Evolutionary conservation across 2,797 vertebrate species (phyloP).

Genomic region (Takifugu rubripes): DNA sequence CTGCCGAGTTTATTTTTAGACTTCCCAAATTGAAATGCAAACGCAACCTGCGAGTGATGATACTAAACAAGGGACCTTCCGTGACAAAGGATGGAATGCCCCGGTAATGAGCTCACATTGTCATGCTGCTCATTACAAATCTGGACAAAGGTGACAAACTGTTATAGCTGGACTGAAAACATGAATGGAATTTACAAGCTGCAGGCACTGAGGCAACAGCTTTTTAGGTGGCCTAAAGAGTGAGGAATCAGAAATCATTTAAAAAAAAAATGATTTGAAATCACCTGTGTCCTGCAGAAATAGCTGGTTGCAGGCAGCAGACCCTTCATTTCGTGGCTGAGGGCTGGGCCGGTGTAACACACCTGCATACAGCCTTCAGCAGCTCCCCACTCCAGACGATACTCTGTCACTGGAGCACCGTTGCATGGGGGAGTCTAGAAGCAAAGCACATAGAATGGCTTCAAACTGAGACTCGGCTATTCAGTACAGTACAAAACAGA

Average conservation of each 20-base stretch:
- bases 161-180: too few relatives aligned
- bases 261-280: constrained; percentile 10
- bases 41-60: too few relatives aligned
- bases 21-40: too few relatives aligned
- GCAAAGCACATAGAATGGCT: constrained; percentile 1
- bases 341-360: constrained; percentile 84
- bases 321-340: constrained; percentile 88
- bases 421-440: constrained; percentile 84
- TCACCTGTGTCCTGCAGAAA: constrained; percentile 91
- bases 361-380: constrained; percentile 91
- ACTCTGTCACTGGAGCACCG: constrained; percentile 87
- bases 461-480: constrained; percentile 2
- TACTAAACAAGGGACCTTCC: too few relatives aligned
- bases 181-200: too few relatives aligned
- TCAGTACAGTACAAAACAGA: not conserved
- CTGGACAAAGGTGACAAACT: too few relatives aligned
- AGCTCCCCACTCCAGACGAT: constrained; percentile 92
- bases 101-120: too few relatives aligned
- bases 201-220: too few relatives aligned
- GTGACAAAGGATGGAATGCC: too few relatives aligned
- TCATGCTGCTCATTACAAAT: too few relatives aligned
- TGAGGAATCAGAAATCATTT: not conserved
- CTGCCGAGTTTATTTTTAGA: too few relatives aligned
- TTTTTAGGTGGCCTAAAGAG: not conserved
- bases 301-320: constrained; percentile 90